Evolutionary conservation across 2,113 vertebrate species (phyloP), one percentile per base, ranked within the genome.

Genomic region (Ceyx margarethae): DNA sequence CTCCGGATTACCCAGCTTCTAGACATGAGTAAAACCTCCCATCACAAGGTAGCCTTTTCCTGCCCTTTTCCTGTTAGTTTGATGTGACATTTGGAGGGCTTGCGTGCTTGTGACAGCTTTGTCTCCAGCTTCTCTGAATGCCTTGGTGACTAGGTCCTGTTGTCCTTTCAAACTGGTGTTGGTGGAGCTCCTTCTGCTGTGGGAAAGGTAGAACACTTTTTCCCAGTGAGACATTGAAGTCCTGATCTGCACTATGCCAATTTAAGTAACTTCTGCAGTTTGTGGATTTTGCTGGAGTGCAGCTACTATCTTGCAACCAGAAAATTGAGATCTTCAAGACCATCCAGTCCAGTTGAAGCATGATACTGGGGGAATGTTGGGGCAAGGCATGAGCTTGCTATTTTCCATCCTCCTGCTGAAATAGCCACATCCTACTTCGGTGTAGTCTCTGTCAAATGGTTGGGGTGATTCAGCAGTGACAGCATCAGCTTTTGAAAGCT

Each of bases 41-140:
- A 98, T 88, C 98, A 98, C 62, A 99, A 98, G 98, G 99, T 99
- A 98, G 95, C n/a, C 33, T 65, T 91, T 92, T 68, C 53, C 28
- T 81, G 62, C 86, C 74, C 72, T 91, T 94, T 67, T 86, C 74
- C 31, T 72, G 37, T 53, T 64, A 45, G 29, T 65, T 91, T 86
- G 58, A 51, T 21, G 45, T 90, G 66, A 19, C 56, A 53, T 79
- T 93, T 81, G 82, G 42, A 90, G 58, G 31, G 11, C 8, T 11
- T 5, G 11, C 1, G 3, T 48, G 51, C 35, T 43, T 31, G 58
- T 60, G 79, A 42, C 35, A 50, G 31, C 13, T 35, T 89, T 71
- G 61, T 48, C 56, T 69, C 20, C 50, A 66, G 61, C 40, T 64
- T 62, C 16, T 8, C 2, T 4, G 18, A 76, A 37, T 28, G 37